Percentiles rank a stretch among this genome's conserved stretches.
These are phyloP conservation scores for Camelus bactrianus DNA, from an alignment of 2,113 vertebrate species.

Conservation along the genomic window DNA sequence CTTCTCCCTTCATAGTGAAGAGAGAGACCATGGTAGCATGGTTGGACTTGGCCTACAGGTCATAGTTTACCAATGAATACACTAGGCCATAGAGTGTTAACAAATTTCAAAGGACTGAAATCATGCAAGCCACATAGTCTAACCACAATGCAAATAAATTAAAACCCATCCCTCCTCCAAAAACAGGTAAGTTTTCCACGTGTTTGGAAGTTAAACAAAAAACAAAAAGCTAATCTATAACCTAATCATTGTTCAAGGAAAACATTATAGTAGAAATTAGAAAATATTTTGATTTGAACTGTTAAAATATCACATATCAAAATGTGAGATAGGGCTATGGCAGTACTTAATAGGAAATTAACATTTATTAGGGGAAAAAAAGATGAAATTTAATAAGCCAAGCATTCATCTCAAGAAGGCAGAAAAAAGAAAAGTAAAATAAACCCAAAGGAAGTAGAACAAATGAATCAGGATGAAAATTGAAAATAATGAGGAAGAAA, in stretches of 20 bases:
- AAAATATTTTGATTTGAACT: not conserved
- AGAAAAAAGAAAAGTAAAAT: too few relatives aligned
- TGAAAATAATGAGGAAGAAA: not conserved
- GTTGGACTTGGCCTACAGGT: not conserved
- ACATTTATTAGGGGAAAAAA: not conserved
- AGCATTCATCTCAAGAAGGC: not conserved
- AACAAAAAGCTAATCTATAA: not conserved
- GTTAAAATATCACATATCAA: not conserved
- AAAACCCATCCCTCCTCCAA: not conserved
- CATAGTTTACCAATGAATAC: not conserved
- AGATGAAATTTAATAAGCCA: not conserved
- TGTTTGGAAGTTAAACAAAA: not conserved
- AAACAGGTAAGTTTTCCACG: not conserved
- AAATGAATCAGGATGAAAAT: not conserved
- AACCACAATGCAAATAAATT: not conserved
- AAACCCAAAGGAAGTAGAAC: not conserved
- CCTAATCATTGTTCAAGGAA: not conserved
- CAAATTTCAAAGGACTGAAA: not conserved
- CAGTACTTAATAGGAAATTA: not conserved
- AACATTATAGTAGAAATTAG: not conserved
- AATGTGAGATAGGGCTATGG: not conserved
- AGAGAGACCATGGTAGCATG: not conserved
- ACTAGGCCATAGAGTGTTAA: not conserved
- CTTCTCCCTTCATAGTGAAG: not conserved
- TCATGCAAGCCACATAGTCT: not conserved